Conservation (phyloP, 2,888 invertebrate species). For the Drosophila greeni region DNA sequence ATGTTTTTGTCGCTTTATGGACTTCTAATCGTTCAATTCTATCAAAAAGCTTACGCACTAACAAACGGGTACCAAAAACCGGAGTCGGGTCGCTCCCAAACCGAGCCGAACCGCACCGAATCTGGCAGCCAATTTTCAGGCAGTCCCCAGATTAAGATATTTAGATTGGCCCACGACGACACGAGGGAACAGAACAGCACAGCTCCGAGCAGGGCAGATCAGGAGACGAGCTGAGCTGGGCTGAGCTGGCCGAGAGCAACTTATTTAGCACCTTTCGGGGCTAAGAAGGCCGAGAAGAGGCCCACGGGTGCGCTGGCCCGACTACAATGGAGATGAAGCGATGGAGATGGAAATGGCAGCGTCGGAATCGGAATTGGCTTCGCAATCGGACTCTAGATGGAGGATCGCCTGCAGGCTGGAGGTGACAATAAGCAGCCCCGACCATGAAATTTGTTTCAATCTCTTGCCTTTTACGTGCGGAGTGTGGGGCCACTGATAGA, state of each 20-base stretch:
- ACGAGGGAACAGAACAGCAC: slow-evolving; percentile 8
- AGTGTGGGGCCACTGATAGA: slow-evolving; percentile 62
- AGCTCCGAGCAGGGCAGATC: background rate
- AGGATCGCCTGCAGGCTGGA: slow-evolving; percentile 41
- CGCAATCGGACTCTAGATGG: slow-evolving; percentile 15
- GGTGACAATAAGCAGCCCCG: slow-evolving; percentile 75
- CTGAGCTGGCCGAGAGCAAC: slow-evolving; percentile 53
- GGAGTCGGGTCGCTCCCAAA: slow-evolving; percentile 15
- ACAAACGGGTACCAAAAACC: slow-evolving; percentile 69
- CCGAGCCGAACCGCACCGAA: slow-evolving; percentile 25
- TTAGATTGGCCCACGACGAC: slow-evolving; percentile 73
- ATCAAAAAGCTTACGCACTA: slow-evolving; percentile 79
- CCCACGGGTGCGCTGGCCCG: slow-evolving; percentile 50
- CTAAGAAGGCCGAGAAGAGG: slow-evolving; percentile 25
- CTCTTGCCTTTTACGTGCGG: slow-evolving; percentile 70
- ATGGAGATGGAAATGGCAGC: slow-evolving; percentile 31
- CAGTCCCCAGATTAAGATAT: slow-evolving; percentile 78
- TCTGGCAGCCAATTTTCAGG: slow-evolving; percentile 57
- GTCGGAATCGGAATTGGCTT: slow-evolving; percentile 23
- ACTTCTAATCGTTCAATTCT: slow-evolving; percentile 79
- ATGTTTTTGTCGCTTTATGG: slow-evolving; percentile 80
- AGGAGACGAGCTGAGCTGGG: slow-evolving; percentile 11
- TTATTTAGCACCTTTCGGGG: slow-evolving; percentile 74
- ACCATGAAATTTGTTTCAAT: slow-evolving; percentile 73
- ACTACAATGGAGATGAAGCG: slow-evolving; percentile 34